These are phyloP conservation scores for Tricholauxania praeusta DNA, from an alignment of 2,888 invertebrate species.

Conservation along the genomic window DNA sequence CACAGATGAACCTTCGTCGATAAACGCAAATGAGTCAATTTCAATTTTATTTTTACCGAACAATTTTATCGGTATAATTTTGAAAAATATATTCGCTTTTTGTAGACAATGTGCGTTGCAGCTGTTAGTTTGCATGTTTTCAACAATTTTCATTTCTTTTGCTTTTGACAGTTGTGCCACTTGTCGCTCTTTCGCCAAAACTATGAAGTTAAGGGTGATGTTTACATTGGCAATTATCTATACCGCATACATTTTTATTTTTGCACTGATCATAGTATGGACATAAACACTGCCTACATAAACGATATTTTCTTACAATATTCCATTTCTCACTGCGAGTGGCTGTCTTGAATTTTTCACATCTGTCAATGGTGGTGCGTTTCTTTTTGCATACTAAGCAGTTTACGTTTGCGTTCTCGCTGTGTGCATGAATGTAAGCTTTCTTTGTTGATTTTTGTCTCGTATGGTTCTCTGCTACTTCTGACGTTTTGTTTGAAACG, in stretches of 20 bases:
- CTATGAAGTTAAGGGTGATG: conserved; percentile 26
- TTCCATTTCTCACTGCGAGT: conserved; percentile 17
- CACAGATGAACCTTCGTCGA: conserved; percentile 27
- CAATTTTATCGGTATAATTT: conserved; percentile 28
- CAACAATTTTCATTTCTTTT: not conserved
- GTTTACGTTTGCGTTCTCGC: not conserved
- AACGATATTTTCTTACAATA: conserved; percentile 11
- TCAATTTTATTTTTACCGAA: conserved; percentile 21
- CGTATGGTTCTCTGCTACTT: not conserved
- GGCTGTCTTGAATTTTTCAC: not conserved
- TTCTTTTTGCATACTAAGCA: conserved; percentile 19
- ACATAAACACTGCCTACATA: conserved; percentile 24
- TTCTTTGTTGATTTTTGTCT: not conserved
- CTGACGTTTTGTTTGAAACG: conserved; percentile 17
- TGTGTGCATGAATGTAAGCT: not conserved
- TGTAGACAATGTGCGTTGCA: conserved; percentile 26
- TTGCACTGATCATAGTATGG: conserved; percentile 2
- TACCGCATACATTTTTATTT: conserved; percentile 1
- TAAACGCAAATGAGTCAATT: conserved; percentile 27
- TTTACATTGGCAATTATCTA: conserved; percentile 19
- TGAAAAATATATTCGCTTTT: conserved; percentile 22
- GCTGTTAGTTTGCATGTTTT: conserved; percentile 2
- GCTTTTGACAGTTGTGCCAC: conserved; percentile 12
- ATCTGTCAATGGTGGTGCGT: conserved; percentile 21
- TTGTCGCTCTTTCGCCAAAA: not conserved